phyloP scores from a whole-genome alignment of 2,113 vertebrate genomes.

The Agapornis roseicollis region DNA sequence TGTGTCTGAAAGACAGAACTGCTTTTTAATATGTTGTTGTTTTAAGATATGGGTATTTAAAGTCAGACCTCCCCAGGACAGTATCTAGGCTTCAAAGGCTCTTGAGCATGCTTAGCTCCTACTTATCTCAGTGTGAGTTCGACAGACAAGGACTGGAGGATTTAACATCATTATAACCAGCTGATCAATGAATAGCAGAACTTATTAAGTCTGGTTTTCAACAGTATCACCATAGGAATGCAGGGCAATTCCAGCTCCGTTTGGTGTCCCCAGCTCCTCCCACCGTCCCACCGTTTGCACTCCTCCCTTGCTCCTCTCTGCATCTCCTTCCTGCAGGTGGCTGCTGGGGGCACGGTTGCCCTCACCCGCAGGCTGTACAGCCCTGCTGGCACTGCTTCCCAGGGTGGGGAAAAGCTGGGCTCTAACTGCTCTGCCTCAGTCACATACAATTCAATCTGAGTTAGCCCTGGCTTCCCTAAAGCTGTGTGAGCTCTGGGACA shows the following conservation, averaged over 20 bases:
- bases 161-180: not conserved
- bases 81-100: not conserved
- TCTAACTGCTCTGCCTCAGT: not conserved
- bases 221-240: not conserved
- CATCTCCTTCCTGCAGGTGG: not conserved
- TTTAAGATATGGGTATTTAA: not conserved
- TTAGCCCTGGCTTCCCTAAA: not conserved
- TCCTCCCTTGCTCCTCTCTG: not conserved
- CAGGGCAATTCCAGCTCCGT: not conserved
- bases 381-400: not conserved
- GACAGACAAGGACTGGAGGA: slow-evolving; percentile 4
- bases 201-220: not conserved
- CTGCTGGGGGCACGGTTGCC: rapidly evolving
- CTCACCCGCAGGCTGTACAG: not conserved
- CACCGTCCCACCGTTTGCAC: not conserved
- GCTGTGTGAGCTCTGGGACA: not conserved
- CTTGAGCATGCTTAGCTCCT: not conserved
- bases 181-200: not conserved
- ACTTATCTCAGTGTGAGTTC: slow-evolving; percentile 12
- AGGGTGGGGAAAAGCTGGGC: rapidly evolving
- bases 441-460: rapidly evolving
- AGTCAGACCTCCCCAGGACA: not conserved
- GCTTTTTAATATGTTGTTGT: not conserved
- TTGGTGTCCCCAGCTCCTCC: not conserved
- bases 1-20: not conserved